A percentile compares a stretch with the other conserved stretches of the same genome.
Conservation (phyloP, 2,888 invertebrate genomes). For the Amiota communis region DNA sequence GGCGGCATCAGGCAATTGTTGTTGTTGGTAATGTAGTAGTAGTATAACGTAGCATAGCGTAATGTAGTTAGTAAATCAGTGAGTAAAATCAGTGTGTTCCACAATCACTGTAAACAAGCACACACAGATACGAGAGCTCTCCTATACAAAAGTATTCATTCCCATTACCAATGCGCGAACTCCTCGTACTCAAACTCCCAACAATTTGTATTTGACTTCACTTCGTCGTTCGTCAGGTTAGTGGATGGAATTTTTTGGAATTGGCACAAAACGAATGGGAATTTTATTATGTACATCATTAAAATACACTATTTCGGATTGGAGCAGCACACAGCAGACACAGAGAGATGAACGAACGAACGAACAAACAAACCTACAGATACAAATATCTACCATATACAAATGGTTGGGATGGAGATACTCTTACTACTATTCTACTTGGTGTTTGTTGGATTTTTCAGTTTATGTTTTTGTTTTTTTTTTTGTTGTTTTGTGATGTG, state of each 20-base stretch:
- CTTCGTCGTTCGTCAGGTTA: not conserved
- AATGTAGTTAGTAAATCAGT: constrained; percentile 55
- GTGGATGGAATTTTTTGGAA: constrained; percentile 65
- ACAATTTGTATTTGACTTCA: not conserved
- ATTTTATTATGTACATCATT: constrained; percentile 73
- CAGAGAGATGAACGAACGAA: constrained; percentile 35
- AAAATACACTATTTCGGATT: constrained; percentile 70
- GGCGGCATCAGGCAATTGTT: too few relatives aligned
- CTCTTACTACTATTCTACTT: constrained; percentile 45
- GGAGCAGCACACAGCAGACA: constrained; percentile 38
- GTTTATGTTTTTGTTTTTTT: not conserved
- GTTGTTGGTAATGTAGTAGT: too few relatives aligned
- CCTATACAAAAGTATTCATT: not conserved
- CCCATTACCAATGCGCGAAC: too few relatives aligned
- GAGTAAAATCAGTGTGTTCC: constrained; percentile 52
- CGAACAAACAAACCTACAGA: constrained; percentile 36
- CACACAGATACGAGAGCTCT: constrained; percentile 3
- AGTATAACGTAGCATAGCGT: too few relatives aligned
- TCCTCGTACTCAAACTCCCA: not conserved
- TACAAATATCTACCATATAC: not conserved
- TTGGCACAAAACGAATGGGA: constrained; percentile 71
- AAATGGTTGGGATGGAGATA: constrained; percentile 45
- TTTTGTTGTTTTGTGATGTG: constrained; percentile 33
- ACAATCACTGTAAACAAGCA: constrained; percentile 59
- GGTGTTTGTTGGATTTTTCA: constrained; percentile 8